Evolutionary conservation across 1,140 invertebrate species (phyloP), one percentile per base, ranked within the genome.

Genomic region (Marisa cornuarietis): DNA sequence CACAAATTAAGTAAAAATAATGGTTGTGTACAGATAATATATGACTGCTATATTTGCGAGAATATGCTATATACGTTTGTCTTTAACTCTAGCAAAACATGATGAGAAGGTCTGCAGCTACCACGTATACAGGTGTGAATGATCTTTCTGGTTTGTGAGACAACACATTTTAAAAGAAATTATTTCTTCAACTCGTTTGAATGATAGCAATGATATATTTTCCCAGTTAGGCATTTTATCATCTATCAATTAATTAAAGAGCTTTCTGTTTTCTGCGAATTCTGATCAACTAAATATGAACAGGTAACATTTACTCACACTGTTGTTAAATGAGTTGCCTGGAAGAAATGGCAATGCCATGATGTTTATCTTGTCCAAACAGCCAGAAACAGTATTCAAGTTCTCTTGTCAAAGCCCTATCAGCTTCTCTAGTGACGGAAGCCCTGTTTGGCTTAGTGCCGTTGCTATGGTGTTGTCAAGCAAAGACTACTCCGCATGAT

Each of bases 311-410:
- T 49, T 73, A 85, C 85, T 90, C 87, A 90, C 89, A 78, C 80
- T 86, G n/a, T 76, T 79, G 78, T 85, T 87, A 77, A 90, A 90
- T 62, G 84, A 85, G 77, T 90, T 89, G 73, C 89, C 89, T 58
- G 89, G 89, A 77, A 90, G 82, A 82, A 88, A 88, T 78, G 89
- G 89, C 84, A 90, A 83, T 71, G 88, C 85, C 89, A 90, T 87
- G 65, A 22, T 81, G n/a, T 72, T 73, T 68, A 20, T 52, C 52
- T 54, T 54, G n/a, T 74, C 24, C 68, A 58, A 61, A 18, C 68
- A 66, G n/a, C 51, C 51, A 71, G 71, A 31, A 13, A 62, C 54
- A 58, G 16, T 31, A 52, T 71, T 18, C n/a, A 58, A 66, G 58
- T 52, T 4, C 62, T 69, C 18, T 42, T 68, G 11, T 18, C 22